Conservation (phyloP, 2,113 vertebrate genomes). For the Ploceus nigricollis region DNA sequence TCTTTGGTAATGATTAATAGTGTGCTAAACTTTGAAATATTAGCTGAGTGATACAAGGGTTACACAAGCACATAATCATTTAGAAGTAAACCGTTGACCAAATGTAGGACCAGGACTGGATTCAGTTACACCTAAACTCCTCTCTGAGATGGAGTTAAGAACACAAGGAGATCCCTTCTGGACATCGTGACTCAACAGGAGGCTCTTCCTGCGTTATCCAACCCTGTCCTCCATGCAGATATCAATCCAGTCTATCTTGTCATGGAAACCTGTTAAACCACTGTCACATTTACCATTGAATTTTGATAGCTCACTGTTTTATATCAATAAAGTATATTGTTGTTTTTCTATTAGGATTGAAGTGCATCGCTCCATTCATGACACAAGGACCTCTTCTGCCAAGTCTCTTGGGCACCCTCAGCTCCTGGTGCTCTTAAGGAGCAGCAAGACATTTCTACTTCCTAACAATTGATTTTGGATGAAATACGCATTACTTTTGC, state of each 20-base stretch:
- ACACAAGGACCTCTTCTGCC: rapidly evolving
- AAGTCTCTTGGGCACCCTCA: neutral
- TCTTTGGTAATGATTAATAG: neutral
- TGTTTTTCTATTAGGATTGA: neutral
- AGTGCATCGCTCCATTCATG: neutral
- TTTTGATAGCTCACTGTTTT: neutral
- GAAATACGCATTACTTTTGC: neutral
- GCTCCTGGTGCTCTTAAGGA: neutral
- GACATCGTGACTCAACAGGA: neutral
- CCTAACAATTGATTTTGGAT: neutral
- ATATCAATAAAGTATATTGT: too few species aligned
- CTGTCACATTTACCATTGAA: neutral
- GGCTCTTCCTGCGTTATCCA: neutral
- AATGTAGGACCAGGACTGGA: neutral
- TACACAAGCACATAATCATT: neutral
- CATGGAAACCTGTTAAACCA: neutral
- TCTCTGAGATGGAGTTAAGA: neutral
- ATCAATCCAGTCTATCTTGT: neutral
- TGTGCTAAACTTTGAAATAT: neutral
- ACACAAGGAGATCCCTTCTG: neutral
- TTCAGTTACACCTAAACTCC: neutral
- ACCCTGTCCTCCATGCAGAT: neutral
- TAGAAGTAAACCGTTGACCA: neutral
- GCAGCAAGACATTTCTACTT: neutral
- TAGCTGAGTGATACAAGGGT: neutral